phyloP scores from a whole-genome alignment of 2,888 invertebrate species.

The Danaus chrysippus region DNA sequence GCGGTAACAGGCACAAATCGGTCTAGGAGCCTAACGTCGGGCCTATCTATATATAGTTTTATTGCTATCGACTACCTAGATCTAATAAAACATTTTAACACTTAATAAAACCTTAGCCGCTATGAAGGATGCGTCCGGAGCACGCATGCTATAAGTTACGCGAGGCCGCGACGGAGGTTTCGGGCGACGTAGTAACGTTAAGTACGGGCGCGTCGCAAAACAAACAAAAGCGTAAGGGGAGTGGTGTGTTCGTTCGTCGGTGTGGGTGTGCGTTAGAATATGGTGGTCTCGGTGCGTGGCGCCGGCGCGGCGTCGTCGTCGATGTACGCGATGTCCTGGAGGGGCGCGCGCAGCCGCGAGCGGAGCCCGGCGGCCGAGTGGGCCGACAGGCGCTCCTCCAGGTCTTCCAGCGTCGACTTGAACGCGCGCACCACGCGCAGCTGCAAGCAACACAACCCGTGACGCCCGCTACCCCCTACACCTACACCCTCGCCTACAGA shows the following conservation, averaged over 20 bases:
- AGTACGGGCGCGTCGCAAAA: conserved; percentile 17
- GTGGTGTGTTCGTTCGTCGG: conserved; percentile 39
- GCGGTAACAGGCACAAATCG: conserved; percentile 55
- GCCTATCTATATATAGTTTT: conserved; percentile 45
- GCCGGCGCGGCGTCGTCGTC: conserved; percentile 81
- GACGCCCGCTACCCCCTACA: conserved; percentile 41
- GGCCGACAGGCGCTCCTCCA: conserved; percentile 99
- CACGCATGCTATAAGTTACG: conserved; percentile 25
- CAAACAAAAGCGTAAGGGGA: conserved; percentile 29
- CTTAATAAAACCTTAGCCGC: conserved; percentile 52
- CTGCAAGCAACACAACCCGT: conserved; percentile 85
- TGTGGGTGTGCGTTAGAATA: conserved; percentile 50
- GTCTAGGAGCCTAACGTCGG: conserved; percentile 50
- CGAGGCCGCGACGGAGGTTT: conserved; percentile 23
- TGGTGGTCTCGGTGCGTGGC: conserved; percentile 65
- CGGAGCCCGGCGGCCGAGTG: conserved; percentile 97
- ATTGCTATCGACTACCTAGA: conserved; percentile 64
- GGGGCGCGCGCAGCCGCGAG: conserved; percentile 85
- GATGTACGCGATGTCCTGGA: conserved; percentile 91
- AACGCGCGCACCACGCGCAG: conserved; percentile 99
- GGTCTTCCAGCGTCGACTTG: conserved; percentile 99
- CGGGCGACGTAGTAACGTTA: conserved; percentile 20
- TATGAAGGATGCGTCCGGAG: background rate
- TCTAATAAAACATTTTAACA: conserved; percentile 58
- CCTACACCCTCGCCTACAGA: conserved; percentile 33